A percentile compares a stretch with the other conserved stretches of the same genome.
Evolutionary conservation across 2,888 invertebrate genomes (phyloP).

Genomic region (Torymus tubicola): DNA sequence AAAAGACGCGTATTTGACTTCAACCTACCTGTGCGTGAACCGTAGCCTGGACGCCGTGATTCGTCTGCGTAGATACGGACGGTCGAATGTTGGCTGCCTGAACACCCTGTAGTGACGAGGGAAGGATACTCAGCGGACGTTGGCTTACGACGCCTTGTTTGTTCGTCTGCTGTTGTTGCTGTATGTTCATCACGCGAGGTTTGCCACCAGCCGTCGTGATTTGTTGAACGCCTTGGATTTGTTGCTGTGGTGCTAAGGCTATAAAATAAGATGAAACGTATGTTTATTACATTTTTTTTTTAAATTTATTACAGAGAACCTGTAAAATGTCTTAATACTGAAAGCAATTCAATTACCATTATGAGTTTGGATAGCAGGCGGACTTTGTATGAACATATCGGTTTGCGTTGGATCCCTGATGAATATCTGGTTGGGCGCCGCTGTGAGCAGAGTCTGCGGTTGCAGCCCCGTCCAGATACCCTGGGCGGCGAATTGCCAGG

Average conservation of each 20-base stretch:
- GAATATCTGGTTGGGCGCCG: slow-evolving; percentile 87
- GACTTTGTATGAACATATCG: slow-evolving; percentile 92
- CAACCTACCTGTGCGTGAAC: slow-evolving; percentile 72
- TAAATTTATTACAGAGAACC: background rate
- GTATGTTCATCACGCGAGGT: slow-evolving; percentile 75
- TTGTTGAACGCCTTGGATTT: slow-evolving; percentile 74
- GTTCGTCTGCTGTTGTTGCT: slow-evolving; percentile 73
- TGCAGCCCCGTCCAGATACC: slow-evolving; percentile 88
- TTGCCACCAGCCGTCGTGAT: slow-evolving; percentile 74
- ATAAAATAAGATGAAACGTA: background rate
- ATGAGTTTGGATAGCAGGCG: slow-evolving; percentile 83
- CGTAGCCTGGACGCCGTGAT: slow-evolving; percentile 75
- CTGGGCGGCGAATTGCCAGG: slow-evolving; percentile 88
- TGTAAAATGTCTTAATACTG: background rate
- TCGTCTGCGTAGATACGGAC: slow-evolving; percentile 91
- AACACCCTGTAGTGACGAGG: slow-evolving; percentile 77
- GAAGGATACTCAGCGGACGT: slow-evolving; percentile 79
- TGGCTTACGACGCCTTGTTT: slow-evolving; percentile 71
- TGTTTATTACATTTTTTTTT: background rate
- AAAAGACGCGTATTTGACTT: background rate
- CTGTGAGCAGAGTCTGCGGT: slow-evolving; percentile 81
- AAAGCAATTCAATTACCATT: slow-evolving; percentile 79
- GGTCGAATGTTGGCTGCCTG: slow-evolving; percentile 83
- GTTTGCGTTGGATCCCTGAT: slow-evolving; percentile 87
- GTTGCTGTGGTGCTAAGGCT: slow-evolving; percentile 76